Percentiles rank a stretch among this genome's conserved stretches.
These are phyloP conservation scores for Calosoma granatense DNA, from an alignment of 1,140 invertebrate genomes.

Conservation along the genomic window DNA sequence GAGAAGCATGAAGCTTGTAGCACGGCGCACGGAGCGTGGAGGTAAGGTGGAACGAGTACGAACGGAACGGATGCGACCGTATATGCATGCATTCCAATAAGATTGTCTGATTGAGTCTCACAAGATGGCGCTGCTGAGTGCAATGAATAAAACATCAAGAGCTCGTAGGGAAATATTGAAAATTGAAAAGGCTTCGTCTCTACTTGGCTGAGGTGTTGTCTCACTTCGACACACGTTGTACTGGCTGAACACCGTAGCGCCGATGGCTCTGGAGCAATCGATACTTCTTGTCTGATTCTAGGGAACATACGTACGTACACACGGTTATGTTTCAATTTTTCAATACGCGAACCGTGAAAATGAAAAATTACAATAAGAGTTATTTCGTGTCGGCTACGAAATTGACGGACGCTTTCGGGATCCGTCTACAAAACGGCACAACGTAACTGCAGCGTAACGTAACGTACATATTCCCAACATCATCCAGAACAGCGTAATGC, in stretches of 20 bases:
- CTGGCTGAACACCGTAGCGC: neutral
- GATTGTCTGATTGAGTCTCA: conserved; percentile 32
- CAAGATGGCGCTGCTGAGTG: conserved; percentile 33
- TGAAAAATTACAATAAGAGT: neutral
- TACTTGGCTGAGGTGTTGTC: neutral
- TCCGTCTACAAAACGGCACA: too few relatives aligned
- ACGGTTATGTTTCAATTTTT: neutral
- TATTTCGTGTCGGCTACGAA: neutral
- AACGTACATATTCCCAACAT: too few relatives aligned
- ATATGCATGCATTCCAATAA: conserved; percentile 30
- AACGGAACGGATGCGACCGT: too few relatives aligned
- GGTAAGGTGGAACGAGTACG: too few relatives aligned
- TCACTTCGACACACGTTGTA: neutral
- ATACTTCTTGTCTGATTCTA: conserved; percentile 6
- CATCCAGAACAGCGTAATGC: neutral
- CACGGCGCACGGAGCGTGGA: too few relatives aligned
- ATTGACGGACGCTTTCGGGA: too few relatives aligned
- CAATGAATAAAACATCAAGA: conserved; percentile 35
- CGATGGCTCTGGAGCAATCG: neutral
- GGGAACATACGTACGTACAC: neutral
- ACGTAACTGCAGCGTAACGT: too few relatives aligned
- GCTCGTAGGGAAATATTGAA: conserved; percentile 34
- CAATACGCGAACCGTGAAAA: conserved; percentile 2
- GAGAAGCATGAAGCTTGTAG: too few relatives aligned
- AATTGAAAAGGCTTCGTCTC: conserved; percentile 27